Evolutionary conservation across 2,797 vertebrate genomes (phyloP).

Genomic region (Furcifer pardalis): DNA sequence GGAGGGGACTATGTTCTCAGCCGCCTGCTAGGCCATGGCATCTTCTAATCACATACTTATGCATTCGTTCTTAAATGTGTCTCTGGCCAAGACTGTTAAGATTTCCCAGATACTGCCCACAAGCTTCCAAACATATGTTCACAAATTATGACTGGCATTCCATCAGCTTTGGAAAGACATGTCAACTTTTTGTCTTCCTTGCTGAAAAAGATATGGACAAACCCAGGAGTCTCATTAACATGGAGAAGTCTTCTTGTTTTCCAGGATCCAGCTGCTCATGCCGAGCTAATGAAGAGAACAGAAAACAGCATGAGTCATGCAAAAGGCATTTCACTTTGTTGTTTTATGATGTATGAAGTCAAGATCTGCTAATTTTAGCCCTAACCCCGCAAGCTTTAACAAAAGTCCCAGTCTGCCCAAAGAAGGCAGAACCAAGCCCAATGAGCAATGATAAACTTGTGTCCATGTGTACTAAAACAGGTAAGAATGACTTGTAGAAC

Average conservation of each 20-base stretch:
- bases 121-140: background rate
- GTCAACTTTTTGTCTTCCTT: background rate
- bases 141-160: background rate
- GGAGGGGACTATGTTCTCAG: no score
- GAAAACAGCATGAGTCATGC: background rate
- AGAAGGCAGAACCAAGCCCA: slow-evolving; percentile 26
- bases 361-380: slow-evolving; percentile 25
- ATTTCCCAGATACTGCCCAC: background rate
- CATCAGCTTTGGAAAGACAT: background rate
- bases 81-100: background rate
- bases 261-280: background rate
- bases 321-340: background rate
- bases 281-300: background rate
- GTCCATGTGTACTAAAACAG: slow-evolving; percentile 9
- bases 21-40: no score
- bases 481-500: slow-evolving; percentile 51
- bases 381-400: slow-evolving; percentile 5
- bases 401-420: slow-evolving; percentile 38
- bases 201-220: background rate
- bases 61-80: background rate
- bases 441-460: slow-evolving; percentile 46
- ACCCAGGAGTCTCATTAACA: background rate
- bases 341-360: background rate
- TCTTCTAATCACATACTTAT: no score
- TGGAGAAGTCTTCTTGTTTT: background rate